Percentiles rank a stretch among this genome's conserved stretches.
phyloP scores from a whole-genome alignment of 2,113 vertebrate genomes.

The Odontesthes bonariensis region DNA sequence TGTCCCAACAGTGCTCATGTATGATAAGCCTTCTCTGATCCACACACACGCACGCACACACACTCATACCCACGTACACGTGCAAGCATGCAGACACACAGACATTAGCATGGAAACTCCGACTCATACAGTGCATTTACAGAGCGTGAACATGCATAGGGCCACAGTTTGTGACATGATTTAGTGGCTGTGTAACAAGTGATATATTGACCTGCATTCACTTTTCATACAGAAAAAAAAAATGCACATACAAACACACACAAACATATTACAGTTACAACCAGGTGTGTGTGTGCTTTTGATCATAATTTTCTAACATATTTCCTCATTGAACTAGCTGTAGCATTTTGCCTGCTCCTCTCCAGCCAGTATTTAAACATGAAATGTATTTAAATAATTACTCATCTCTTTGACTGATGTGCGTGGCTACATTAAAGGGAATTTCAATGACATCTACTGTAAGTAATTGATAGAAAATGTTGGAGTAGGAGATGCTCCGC shows the following conservation, averaged over 20 bases:
- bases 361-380: slow-evolving; percentile 79
- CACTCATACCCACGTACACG: slow-evolving; percentile 36
- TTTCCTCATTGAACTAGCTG: slow-evolving; percentile 76
- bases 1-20: slow-evolving; percentile 52
- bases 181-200: slow-evolving; percentile 65
- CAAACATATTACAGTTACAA: slow-evolving; percentile 52
- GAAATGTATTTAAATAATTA: slow-evolving; percentile 80
- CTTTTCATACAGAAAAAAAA: slow-evolving; percentile 54
- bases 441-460: slow-evolving; percentile 68
- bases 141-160: slow-evolving; percentile 58
- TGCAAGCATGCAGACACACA: slow-evolving; percentile 36
- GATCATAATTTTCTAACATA: slow-evolving; percentile 66
- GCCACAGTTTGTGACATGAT: slow-evolving; percentile 55
- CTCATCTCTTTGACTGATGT: slow-evolving; percentile 75
- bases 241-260: slow-evolving; percentile 21
- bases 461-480: slow-evolving; percentile 70
- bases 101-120: slow-evolving; percentile 58
- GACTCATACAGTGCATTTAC: slow-evolving; percentile 45
- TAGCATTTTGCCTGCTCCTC: slow-evolving; percentile 83
- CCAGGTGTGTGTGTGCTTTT: slow-evolving; percentile 64
- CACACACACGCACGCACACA: slow-evolving; percentile 30
- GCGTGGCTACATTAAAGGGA: slow-evolving; percentile 74
- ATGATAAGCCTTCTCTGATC: slow-evolving; percentile 45
- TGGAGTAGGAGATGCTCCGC: slow-evolving; percentile 62
- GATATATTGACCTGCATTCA: slow-evolving; percentile 59